phyloP scores from a whole-genome alignment of 2,888 invertebrate species.

The Campoplex nolae region DNA sequence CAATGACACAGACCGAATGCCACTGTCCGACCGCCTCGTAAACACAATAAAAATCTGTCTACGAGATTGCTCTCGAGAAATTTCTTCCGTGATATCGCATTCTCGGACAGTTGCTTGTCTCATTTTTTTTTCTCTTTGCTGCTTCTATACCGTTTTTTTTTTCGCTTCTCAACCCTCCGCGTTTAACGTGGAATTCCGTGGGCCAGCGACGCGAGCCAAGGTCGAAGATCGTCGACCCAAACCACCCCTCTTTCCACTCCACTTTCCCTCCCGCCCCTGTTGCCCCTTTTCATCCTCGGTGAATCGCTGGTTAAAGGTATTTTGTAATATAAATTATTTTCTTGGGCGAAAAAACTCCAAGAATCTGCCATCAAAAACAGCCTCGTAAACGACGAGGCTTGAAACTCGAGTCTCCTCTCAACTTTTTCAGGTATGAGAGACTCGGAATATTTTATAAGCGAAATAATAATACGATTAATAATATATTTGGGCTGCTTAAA shows the following conservation, averaged over 20 bases:
- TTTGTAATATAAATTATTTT: slow-evolving; percentile 44
- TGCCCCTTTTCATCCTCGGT: slow-evolving; percentile 13
- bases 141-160: neutral
- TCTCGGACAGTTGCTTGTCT: slow-evolving; percentile 41
- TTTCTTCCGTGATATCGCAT: slow-evolving; percentile 59
- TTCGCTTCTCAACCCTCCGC: slow-evolving; percentile 8
- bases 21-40: slow-evolving; percentile 67
- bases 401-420: neutral
- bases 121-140: neutral
- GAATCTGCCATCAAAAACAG: slow-evolving; percentile 26
- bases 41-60: slow-evolving; percentile 70
- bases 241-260: neutral
- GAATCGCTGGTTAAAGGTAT: slow-evolving; percentile 34
- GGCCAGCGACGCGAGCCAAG: neutral
- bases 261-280: neutral
- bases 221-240: slow-evolving; percentile 10
- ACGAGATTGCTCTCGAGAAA: slow-evolving; percentile 52
- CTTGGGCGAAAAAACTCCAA: slow-evolving; percentile 11
- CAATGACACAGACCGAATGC: slow-evolving; percentile 68
- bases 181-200: slow-evolving; percentile 40
- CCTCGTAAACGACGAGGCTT: slow-evolving; percentile 4
- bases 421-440: neutral
- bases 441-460: neutral
- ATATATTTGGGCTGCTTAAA: neutral
- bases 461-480: neutral